A percentile compares a stretch with the other conserved stretches of the same genome.
Evolutionary conservation across 2,113 vertebrate genomes (phyloP).

Genomic region (Ranitomeya imitator): DNA sequence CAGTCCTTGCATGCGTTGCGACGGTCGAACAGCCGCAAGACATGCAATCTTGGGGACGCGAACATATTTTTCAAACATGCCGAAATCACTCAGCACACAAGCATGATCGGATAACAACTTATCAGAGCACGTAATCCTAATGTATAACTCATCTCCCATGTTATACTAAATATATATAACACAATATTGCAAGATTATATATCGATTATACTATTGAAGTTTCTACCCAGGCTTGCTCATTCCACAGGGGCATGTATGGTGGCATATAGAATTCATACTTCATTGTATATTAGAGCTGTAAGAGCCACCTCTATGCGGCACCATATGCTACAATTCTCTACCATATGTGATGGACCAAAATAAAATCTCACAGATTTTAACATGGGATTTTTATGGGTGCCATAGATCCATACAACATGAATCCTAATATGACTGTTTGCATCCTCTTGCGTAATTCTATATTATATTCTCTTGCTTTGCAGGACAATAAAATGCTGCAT

Average conservation of each 20-base stretch:
- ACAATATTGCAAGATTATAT: neutral
- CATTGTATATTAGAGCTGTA: neutral
- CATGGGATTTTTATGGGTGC: neutral
- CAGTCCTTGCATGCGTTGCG: too few species aligned
- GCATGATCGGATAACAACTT: too few species aligned
- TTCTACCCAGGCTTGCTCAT: neutral
- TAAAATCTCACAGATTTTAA: neutral
- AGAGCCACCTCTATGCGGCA: neutral
- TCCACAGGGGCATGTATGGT: neutral
- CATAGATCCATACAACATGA: neutral
- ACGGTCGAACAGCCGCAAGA: too few species aligned
- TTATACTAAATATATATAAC: neutral
- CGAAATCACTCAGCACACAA: too few species aligned
- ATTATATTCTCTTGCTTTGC: too few species aligned
- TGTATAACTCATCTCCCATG: neutral
- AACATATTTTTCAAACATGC: too few species aligned
- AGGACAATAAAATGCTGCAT: too few species aligned
- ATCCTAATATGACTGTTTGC: too few species aligned
- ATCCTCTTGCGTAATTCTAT: too few species aligned
- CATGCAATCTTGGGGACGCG: too few species aligned
- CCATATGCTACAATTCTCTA: neutral
- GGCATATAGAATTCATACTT: neutral
- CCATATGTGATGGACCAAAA: neutral
- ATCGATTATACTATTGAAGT: neutral
- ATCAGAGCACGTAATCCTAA: too few species aligned